A percentile compares a stretch with the other conserved stretches of the same genome.
These are phyloP conservation scores for Axea sp. DNA, from an alignment of 2,888 invertebrate genomes.

Conservation along the genomic window DNA sequence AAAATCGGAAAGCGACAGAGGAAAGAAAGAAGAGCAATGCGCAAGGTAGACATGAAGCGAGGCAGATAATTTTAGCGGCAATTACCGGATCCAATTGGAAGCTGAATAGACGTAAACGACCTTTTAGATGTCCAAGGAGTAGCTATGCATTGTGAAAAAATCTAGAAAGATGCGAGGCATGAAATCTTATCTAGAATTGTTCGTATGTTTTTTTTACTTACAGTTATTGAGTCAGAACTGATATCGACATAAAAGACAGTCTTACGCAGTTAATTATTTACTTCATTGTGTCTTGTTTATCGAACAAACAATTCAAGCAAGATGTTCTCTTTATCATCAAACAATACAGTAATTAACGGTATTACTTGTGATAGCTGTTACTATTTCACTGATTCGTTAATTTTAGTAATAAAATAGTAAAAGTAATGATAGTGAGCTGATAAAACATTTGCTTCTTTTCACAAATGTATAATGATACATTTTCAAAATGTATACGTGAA, in stretches of 20 bases:
- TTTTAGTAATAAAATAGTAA: no score
- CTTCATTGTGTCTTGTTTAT: no score
- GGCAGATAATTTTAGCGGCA: constrained; percentile 71
- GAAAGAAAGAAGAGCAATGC: constrained; percentile 33
- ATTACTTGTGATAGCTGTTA: no score
- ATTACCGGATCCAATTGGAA: constrained; percentile 73
- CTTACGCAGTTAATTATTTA: no score
- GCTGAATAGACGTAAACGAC: constrained; percentile 72
- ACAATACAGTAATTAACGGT: no score
- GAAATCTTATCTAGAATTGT: constrained; percentile 14
- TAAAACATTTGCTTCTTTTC: no score
- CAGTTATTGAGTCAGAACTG: constrained; percentile 16
- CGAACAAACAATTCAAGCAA: no score
- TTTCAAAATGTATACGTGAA: no score
- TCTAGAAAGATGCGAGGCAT: constrained; percentile 29
- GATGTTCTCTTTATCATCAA: no score
- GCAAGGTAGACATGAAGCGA: constrained; percentile 47
- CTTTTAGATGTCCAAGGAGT: constrained; percentile 60
- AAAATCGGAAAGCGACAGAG: constrained; percentile 49
- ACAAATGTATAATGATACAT: no score
- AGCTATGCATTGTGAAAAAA: constrained; percentile 31
- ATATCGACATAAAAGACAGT: constrained; percentile 22
- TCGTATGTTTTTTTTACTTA: constrained; percentile 19
- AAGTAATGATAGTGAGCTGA: no score
- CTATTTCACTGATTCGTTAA: no score